A percentile compares a stretch with the other conserved stretches of the same genome.
These are phyloP conservation scores for Hydriomena furcata DNA, from an alignment of 2,888 invertebrate species.

Conservation along the genomic window DNA sequence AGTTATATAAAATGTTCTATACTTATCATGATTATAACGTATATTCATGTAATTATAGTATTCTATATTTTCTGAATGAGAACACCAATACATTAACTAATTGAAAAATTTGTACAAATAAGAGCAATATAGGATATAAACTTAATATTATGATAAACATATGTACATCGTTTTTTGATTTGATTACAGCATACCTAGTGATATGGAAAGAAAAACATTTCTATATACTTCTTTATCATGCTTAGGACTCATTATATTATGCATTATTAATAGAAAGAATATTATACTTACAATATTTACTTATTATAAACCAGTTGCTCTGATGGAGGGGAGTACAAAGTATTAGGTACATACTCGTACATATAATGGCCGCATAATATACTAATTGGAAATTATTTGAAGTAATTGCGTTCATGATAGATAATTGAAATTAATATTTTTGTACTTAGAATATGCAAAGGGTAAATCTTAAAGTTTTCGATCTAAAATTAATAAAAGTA, in stretches of 20 bases:
- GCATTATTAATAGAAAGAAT: constrained; percentile 34
- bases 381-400: constrained; percentile 43
- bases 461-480: constrained; percentile 45
- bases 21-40: constrained; percentile 49
- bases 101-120: constrained; percentile 82
- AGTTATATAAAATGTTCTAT: constrained; percentile 59
- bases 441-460: constrained; percentile 75
- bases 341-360: constrained; percentile 34
- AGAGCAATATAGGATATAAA: constrained; percentile 79
- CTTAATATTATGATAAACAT: constrained; percentile 50
- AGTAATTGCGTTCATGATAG: constrained; percentile 51
- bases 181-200: constrained; percentile 70
- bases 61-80: constrained; percentile 75
- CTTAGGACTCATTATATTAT: constrained; percentile 51
- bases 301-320: constrained; percentile 69
- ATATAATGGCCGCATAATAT: constrained; percentile 15
- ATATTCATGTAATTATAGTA: constrained; percentile 67
- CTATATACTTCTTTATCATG: constrained; percentile 46
- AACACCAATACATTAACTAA: constrained; percentile 76
- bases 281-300: constrained; percentile 37
- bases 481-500: constrained; percentile 31
- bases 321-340: constrained; percentile 79
- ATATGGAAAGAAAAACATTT: constrained; percentile 55
- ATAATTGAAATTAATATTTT: constrained; percentile 79
- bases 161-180: constrained; percentile 68